A percentile compares a stretch with the other conserved stretches of the same genome.
Conservation (phyloP, 2,797 vertebrate genomes). For the Enteromius argenteus region DNA sequence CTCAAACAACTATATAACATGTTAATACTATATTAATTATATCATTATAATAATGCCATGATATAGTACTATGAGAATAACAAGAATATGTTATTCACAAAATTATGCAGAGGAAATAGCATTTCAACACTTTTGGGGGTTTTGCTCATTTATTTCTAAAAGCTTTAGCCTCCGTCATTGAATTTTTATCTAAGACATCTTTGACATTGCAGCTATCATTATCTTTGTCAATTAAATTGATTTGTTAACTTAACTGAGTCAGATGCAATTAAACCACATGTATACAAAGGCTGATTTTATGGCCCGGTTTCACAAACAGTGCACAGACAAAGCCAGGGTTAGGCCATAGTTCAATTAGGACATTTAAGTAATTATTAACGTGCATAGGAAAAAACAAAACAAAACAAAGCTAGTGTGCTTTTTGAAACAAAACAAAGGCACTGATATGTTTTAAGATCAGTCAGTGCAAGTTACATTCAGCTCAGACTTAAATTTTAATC, state of each 20-base stretch:
- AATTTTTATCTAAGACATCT: not conserved
- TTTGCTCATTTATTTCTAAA: not conserved
- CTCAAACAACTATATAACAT: not conserved
- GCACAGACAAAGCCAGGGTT: no score
- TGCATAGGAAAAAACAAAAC: no score
- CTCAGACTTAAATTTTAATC: no score
- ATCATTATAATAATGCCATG: not conserved
- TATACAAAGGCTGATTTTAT: not conserved
- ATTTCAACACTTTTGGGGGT: not conserved
- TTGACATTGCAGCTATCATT: not conserved
- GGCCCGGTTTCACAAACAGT: no score
- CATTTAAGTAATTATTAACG: no score
- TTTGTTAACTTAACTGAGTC: not conserved
- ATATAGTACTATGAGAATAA: not conserved
- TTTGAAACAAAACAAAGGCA: no score
- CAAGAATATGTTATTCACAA: not conserved
- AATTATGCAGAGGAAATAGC: not conserved
- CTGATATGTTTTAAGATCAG: no score
- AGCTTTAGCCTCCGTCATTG: not conserved
- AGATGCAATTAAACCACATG: not conserved
- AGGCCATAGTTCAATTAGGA: no score
- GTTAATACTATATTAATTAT: not conserved
- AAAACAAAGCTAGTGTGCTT: no score
- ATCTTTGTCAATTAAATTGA: not conserved
- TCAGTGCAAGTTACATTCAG: no score